These are phyloP conservation scores for Stenichneumon culpator DNA, from an alignment of 2,888 invertebrate genomes.

Conservation along the genomic window DNA sequence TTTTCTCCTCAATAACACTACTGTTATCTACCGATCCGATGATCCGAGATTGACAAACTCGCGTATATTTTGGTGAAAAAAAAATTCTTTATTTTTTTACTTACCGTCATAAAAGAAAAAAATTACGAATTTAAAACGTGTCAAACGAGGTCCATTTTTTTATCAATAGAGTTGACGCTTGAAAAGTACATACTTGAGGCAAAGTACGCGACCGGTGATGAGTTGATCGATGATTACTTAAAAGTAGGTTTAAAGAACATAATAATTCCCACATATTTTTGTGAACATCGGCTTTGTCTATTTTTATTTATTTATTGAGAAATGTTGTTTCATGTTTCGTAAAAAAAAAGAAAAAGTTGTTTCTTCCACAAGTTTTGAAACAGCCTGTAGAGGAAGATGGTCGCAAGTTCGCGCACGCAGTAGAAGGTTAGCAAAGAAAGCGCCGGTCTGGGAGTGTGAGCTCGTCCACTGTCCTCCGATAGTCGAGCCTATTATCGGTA, in stretches of 20 bases:
- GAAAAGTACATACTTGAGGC: no score
- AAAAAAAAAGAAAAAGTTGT: neutral
- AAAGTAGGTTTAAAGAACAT: no score
- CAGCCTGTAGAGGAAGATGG: conserved; percentile 37
- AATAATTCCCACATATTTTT: no score
- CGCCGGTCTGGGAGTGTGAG: conserved; percentile 20
- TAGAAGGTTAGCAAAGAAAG: neutral
- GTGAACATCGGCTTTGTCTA: no score
- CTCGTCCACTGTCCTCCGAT: conserved; percentile 47
- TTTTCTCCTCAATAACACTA: conserved; percentile 20
- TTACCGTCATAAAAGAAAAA: neutral
- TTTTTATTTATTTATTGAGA: no score
- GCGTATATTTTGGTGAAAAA: neutral
- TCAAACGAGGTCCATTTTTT: no score
- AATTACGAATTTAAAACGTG: no score
- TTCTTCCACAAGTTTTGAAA: conserved; percentile 42
- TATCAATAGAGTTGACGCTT: no score
- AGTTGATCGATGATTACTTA: no score
- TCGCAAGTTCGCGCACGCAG: conserved; percentile 35
- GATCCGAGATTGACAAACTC: neutral
- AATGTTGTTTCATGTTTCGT: neutral
- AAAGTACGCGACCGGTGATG: no score
- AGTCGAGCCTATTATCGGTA: conserved; percentile 70
- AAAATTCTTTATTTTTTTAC: neutral
- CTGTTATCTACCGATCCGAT: conserved; percentile 1